Evolutionary conservation across 2,113 vertebrate species (phyloP), one percentile per base, ranked within the genome.

Genomic region (Callocephalon fimbriatum): DNA sequence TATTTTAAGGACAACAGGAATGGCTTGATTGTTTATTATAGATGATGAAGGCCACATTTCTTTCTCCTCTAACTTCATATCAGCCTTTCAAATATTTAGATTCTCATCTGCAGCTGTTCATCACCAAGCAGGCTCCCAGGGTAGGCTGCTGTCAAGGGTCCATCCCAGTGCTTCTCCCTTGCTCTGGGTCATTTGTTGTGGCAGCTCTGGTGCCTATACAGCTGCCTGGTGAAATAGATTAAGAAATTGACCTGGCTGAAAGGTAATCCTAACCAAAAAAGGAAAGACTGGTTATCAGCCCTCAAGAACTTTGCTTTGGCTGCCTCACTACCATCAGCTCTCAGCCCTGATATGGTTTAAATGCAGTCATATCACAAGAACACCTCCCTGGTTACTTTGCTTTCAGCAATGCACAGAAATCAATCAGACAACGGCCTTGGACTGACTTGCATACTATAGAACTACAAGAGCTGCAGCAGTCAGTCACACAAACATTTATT

Each of bases 191-290:
- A 17, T 42, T 63, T 63, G 7, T 37, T 65, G 20, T 54, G 40
- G 37, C 75, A 40, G 44, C 9, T 51, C 62, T 27, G 9, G 23
- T 48, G 40, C 53, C 35, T 35, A 1, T 12, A 7, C 0, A 7
- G 13, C 12, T 70, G n/a, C 6, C 0, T 2, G 19, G 26, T 18
- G 13, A 91, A 84, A 58, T 3, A 71, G 45, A 27, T 10, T 17
- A 66, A 27, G 15, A 44, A 79, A 68, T 9, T 9, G 4, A 62
- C n/a, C 15, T 53, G 25, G 1, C 6, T 66, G 42, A 93, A 78
- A 71, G 5, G 3, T n/a, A 80, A n/a, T 21, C 0, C 0, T 32
- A 45, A 37, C 8, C 32, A 58, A 66, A 78, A 62, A 22, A 71
- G 42, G 9, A 31, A 78, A 76, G 37, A 10, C 6, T 45, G 7